phyloP scores from a whole-genome alignment of 2,113 vertebrate species.

The Erpornis zantholeuca region DNA sequence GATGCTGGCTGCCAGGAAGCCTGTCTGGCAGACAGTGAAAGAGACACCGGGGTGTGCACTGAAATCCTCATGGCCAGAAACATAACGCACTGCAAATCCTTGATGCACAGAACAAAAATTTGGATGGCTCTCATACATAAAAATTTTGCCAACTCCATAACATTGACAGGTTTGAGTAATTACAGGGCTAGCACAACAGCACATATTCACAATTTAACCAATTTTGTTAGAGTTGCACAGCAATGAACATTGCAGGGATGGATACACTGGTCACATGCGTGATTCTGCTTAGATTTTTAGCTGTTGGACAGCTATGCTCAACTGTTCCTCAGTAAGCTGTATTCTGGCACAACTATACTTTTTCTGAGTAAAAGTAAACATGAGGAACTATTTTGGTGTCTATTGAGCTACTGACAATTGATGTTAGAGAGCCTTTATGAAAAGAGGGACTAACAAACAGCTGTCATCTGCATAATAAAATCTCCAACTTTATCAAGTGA shows the following conservation, averaged over 20 bases:
- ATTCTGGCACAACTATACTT: background rate
- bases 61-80: background rate
- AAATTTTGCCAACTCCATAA: background rate
- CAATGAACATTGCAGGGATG: background rate
- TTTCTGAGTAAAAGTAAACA: background rate
- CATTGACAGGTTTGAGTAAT: background rate
- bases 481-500: background rate
- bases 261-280: background rate
- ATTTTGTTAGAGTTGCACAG: background rate
- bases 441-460: background rate
- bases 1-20: background rate
- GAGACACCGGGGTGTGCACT: rapidly evolving
- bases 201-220: background rate
- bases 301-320: background rate
- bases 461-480: background rate
- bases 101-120: background rate
- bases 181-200: background rate
- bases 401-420: background rate
- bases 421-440: background rate
- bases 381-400: background rate
- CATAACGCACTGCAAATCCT: background rate
- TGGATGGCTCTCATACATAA: rapidly evolving
- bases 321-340: background rate
- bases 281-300: background rate
- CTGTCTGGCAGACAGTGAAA: background rate